Conservation (phyloP, 2,797 vertebrate species). For the Cuculus canorus region DNA sequence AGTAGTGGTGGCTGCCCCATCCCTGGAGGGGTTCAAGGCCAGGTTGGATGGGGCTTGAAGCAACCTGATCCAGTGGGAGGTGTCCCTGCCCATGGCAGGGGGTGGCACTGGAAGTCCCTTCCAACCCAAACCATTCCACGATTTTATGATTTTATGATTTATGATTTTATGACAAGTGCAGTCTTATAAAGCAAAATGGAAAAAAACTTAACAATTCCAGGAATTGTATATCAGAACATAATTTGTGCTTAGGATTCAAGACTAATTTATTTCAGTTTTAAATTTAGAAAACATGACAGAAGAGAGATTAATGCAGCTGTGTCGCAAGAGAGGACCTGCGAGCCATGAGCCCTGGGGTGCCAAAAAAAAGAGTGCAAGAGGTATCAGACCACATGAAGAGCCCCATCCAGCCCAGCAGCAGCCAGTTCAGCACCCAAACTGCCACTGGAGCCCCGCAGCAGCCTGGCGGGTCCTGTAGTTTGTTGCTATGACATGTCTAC, state of each 20-base stretch:
- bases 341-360: rapidly evolving
- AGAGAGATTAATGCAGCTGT: neutral
- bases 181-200: neutral
- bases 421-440: neutral
- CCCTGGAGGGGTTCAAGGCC: too few relatives aligned
- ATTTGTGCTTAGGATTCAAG: neutral
- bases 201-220: neutral
- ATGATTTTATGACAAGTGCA: neutral
- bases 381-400: neutral
- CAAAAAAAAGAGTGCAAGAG: rapidly evolving
- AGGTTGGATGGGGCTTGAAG: too few relatives aligned
- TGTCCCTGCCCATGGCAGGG: too few relatives aligned
- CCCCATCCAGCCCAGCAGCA: neutral
- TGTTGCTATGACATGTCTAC: neutral
- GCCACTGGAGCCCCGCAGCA: rapidly evolving
- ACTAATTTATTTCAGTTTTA: neutral
- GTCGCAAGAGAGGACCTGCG: neutral
- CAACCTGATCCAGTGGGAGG: too few relatives aligned
- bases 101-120: too few relatives aligned
- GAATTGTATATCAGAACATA: neutral
- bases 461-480: too few relatives aligned
- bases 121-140: too few relatives aligned
- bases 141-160: too few relatives aligned
- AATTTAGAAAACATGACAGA: neutral
- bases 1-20: too few relatives aligned